phyloP scores from a whole-genome alignment of 2,113 vertebrate species.

The Motacilla alba region DNA sequence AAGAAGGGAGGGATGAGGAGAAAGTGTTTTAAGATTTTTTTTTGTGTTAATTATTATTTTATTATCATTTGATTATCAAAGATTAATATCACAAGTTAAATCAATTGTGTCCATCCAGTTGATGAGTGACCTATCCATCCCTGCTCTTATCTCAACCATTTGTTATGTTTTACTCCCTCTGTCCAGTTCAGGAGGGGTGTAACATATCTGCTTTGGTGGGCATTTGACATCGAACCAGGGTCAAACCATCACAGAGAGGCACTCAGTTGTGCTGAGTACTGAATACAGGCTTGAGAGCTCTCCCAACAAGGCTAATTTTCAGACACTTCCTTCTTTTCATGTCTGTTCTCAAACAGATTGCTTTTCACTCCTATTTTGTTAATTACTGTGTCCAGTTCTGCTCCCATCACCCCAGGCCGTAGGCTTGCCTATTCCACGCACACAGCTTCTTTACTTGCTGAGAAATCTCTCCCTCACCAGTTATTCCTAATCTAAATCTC shows the following conservation, averaged over 20 bases:
- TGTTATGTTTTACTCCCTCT: not conserved
- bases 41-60: not conserved
- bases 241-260: not conserved
- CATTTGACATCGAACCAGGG: rapidly evolving
- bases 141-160: not conserved
- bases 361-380: not conserved
- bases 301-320: not conserved
- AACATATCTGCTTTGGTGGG: not conserved
- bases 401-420: not conserved
- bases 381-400: not conserved
- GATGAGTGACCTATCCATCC: not conserved
- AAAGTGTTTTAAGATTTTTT: not conserved
- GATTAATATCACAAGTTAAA: not conserved
- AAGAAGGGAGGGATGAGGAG: not conserved
- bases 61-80: not conserved
- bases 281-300: not conserved
- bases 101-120: not conserved
- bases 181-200: not conserved
- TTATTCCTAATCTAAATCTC: not conserved
- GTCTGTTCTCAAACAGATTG: not conserved
- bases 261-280: not conserved
- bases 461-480: not conserved
- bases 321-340: not conserved
- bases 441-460: not conserved
- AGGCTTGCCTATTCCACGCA: not conserved